phyloP scores from a whole-genome alignment of 2,113 vertebrate species.

The Bettongia penicillata region DNA sequence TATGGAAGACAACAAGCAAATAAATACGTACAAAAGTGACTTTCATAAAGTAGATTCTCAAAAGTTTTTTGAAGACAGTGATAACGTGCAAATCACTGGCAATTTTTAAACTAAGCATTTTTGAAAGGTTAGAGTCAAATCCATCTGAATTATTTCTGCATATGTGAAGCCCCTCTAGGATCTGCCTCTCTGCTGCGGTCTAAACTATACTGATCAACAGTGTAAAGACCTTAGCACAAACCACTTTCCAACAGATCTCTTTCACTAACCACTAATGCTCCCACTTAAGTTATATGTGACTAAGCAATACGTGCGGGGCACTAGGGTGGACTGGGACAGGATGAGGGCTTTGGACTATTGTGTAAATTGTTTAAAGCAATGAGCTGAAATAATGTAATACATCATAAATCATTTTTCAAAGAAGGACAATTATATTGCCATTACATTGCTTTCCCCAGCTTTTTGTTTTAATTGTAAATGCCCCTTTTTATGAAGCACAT shows the following conservation, averaged over 20 bases:
- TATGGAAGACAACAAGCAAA: background rate
- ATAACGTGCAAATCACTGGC: background rate
- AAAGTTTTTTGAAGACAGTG: background rate
- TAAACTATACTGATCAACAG: background rate
- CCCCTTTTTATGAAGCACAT: background rate
- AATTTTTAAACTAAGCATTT: conserved; percentile 16
- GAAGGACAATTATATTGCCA: background rate
- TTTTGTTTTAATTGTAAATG: background rate
- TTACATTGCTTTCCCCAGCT: conserved; percentile 3
- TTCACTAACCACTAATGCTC: background rate
- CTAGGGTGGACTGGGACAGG: background rate
- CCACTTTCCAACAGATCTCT: background rate
- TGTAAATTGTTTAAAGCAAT: background rate
- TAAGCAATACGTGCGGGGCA: background rate
- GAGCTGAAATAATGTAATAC: background rate
- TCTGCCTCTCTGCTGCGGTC: background rate
- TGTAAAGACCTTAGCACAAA: background rate
- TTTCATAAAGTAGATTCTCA: background rate
- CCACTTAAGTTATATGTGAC: background rate
- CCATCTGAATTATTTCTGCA: background rate
- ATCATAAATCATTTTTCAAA: conserved; percentile 32
- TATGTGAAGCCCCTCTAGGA: background rate
- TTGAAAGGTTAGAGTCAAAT: background rate
- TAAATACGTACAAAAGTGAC: background rate
- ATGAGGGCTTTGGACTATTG: background rate